Percentiles rank a stretch among this genome's conserved stretches.
phyloP scores from a whole-genome alignment of 2,888 invertebrate genomes.

The Erpobdella octoculata region DNA sequence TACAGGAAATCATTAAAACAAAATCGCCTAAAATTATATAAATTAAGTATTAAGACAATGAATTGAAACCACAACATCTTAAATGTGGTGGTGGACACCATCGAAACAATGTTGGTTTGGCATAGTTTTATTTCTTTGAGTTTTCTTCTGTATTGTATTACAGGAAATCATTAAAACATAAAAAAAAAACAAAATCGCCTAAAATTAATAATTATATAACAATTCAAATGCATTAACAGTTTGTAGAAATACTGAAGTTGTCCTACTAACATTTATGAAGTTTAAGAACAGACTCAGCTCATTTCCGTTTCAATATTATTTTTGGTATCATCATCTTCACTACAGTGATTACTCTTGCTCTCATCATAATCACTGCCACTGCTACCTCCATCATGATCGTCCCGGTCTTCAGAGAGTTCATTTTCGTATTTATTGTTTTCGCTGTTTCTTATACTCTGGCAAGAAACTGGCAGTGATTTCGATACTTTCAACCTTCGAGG shows the following conservation, averaged over 20 bases:
- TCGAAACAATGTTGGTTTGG: not conserved
- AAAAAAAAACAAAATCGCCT: not conserved
- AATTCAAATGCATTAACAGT: too few relatives aligned
- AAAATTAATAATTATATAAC: too few relatives aligned
- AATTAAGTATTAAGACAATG: too few relatives aligned
- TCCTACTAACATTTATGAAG: too few relatives aligned
- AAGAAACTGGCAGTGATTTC: too few relatives aligned
- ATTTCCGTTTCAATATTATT: too few relatives aligned
- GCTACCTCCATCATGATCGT: not conserved
- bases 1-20: too few relatives aligned
- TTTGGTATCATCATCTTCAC: not conserved
- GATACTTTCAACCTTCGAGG: not conserved
- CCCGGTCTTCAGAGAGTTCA: not conserved
- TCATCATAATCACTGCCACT: not conserved
- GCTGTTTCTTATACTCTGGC: not conserved
- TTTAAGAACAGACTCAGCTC: too few relatives aligned
- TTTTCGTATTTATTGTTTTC: not conserved
- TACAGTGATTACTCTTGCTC: not conserved
- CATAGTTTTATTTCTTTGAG: not conserved
- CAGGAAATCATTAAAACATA: not conserved
- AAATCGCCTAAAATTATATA: too few relatives aligned
- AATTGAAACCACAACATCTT: too few relatives aligned
- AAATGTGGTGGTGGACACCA: not conserved
- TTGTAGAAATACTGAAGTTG: too few relatives aligned
- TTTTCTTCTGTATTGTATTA: not conserved